phyloP scores from a whole-genome alignment of 1,140 invertebrate genomes.

The Aphidius ervi region DNA sequence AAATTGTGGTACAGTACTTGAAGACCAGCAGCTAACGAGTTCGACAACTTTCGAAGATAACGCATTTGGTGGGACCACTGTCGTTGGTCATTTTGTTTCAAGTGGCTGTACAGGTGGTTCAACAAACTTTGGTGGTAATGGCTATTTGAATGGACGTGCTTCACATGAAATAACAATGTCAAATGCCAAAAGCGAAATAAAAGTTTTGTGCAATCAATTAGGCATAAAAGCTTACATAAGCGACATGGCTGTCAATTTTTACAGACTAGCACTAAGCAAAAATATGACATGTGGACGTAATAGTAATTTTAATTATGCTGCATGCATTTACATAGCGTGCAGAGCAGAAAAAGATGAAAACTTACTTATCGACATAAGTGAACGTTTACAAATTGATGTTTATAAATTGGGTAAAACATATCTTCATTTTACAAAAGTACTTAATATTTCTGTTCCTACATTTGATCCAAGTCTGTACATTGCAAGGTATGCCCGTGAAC shows the following conservation, averaged over 20 bases:
- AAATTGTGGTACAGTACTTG: slow-evolving; percentile 90
- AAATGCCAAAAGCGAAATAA: slow-evolving; percentile 82
- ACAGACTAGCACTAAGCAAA: slow-evolving; percentile 88
- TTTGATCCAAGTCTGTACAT: slow-evolving; percentile 95
- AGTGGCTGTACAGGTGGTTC: slow-evolving; percentile 79
- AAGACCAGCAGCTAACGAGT: slow-evolving; percentile 93
- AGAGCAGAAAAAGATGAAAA: slow-evolving; percentile 89
- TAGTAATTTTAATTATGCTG: slow-evolving; percentile 88
- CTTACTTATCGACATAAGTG: slow-evolving; percentile 95
- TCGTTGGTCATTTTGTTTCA: slow-evolving; percentile 90
- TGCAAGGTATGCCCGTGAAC: slow-evolving; percentile 84
- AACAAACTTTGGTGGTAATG: slow-evolving; percentile 69
- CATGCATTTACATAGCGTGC: slow-evolving; percentile 97
- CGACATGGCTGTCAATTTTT: slow-evolving; percentile 92
- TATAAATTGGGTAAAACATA: slow-evolving; percentile 93
- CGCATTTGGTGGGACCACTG: slow-evolving; percentile 78
- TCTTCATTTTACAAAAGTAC: slow-evolving; percentile 77
- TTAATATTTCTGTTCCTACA: slow-evolving; percentile 91
- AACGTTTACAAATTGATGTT: slow-evolving; percentile 92
- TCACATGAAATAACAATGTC: slow-evolving; percentile 84
- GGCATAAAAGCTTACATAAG: slow-evolving; percentile 85
- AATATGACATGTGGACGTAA: slow-evolving; percentile 89
- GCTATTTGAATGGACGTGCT: slow-evolving; percentile 74
- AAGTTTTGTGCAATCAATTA: slow-evolving; percentile 72
- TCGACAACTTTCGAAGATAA: slow-evolving; percentile 95